A percentile compares a stretch with the other conserved stretches of the same genome.
phyloP scores from a whole-genome alignment of 92 coral and sea anemone genomes.

The Porites rus region DNA sequence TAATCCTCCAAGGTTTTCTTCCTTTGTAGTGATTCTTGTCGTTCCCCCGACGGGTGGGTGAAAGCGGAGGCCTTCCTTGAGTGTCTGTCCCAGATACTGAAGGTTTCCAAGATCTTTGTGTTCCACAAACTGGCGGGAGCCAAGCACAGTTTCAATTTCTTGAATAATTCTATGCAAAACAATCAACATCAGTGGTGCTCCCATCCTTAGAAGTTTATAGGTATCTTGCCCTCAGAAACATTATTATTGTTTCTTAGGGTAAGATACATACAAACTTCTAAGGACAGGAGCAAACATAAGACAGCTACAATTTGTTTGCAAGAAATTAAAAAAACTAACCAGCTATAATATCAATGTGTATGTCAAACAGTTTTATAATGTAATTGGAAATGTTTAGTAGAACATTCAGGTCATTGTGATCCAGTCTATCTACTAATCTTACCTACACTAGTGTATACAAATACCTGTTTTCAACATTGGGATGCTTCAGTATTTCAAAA shows the following conservation, averaged over 20 bases:
- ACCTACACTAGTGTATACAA: neutral
- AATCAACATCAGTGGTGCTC: neutral
- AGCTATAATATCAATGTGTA: too few species aligned
- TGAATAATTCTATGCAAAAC: conserved; percentile 54
- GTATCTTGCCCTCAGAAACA: too few species aligned
- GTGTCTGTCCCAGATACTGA: conserved; percentile 82
- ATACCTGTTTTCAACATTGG: conserved; percentile 81
- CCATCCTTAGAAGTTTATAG: too few species aligned
- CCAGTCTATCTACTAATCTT: too few species aligned
- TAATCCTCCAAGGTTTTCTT: conserved; percentile 74
- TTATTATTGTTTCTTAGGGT: too few species aligned
- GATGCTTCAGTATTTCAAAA: conserved; percentile 77
- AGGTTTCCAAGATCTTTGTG: conserved; percentile 87
- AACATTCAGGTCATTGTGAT: too few species aligned
- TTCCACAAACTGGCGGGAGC: conserved; percentile 66
- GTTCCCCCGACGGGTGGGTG: conserved; percentile 77
- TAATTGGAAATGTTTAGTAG: too few species aligned
- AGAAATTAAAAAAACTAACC: too few species aligned
- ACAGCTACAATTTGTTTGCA: too few species aligned
- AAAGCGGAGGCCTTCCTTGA: conserved; percentile 82
- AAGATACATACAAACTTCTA: too few species aligned
- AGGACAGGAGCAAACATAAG: too few species aligned
- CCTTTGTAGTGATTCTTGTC: conserved; percentile 52
- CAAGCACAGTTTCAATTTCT: conserved; percentile 79
- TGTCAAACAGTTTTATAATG: too few species aligned